phyloP scores from a whole-genome alignment of 2,888 invertebrate species.

The Sinodicranocentrus sp. region DNA sequence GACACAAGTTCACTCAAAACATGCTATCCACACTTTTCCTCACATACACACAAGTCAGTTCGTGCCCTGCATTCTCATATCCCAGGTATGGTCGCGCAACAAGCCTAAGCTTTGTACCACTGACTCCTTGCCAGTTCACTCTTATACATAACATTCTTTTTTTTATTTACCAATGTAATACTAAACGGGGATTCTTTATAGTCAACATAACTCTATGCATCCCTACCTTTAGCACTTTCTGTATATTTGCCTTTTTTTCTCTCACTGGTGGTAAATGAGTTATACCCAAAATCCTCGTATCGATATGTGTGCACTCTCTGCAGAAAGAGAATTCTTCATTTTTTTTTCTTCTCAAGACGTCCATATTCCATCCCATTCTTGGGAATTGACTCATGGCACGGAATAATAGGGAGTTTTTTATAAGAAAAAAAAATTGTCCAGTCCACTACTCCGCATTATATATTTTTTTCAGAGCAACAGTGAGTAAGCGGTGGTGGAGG shows the following conservation, averaged over 20 bases:
- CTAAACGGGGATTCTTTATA: too few relatives aligned
- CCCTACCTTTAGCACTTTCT: constrained; percentile 41
- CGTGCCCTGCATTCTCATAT: too few relatives aligned
- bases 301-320: not conserved
- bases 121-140: too few relatives aligned
- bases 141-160: too few relatives aligned
- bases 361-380: not conserved
- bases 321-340: not conserved
- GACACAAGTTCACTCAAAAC: constrained; percentile 53
- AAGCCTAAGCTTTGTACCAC: too few relatives aligned
- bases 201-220: too few relatives aligned
- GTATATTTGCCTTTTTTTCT: not conserved
- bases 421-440: constrained; percentile 28
- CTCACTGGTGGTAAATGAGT: constrained; percentile 44
- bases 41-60: too few relatives aligned
- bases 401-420: constrained; percentile 15
- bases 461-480: constrained; percentile 27
- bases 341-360: not conserved
- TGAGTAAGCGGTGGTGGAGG: not conserved
- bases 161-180: too few relatives aligned
- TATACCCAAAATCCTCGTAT: constrained; percentile 61
- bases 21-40: constrained; percentile 23
- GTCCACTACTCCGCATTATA: constrained; percentile 28
- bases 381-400: not conserved
- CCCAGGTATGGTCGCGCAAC: too few relatives aligned